Evolutionary conservation across 2,888 invertebrate genomes (phyloP), one percentile per base, ranked within the genome.

Genomic region (Clunio marinus): DNA sequence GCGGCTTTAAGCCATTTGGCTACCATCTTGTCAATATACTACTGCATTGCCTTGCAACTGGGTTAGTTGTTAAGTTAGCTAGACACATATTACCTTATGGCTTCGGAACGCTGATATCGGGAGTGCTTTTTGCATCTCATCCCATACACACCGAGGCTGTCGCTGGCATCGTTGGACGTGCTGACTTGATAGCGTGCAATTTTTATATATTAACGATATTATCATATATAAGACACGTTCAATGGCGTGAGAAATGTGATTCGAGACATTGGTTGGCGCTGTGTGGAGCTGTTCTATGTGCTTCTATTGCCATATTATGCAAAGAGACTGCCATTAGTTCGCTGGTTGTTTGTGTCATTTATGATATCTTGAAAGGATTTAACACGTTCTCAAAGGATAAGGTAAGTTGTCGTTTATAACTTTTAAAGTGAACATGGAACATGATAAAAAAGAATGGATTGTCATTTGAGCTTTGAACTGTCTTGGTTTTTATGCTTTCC

Each of bases 141-240:
- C 97, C 97, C 13, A 88, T 98, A 73, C 97, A 97, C 81, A 93
- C 94, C 2, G 98, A 98, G 80, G 96, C 97, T 0, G 96, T 97
- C 32, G 93, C 96, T 0, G 95, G 95, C 24, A 86, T 96, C 62
- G 97, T 98, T 13, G 98, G 98, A 1, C 84, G 97, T 69, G 96
- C 97, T 1, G 98, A 98, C 78, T 82, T 97, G 51, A 88, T 93
- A 25, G 92, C 96, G 13, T 93, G 94, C 77, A 87, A 93, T 74
- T 89, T 95, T 78, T 95, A 93, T 78, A 85, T 96, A 70, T 81
- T 93, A 70, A 88, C 95, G 72, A 89, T 96, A 76, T 83, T 95
- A 73, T 84, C 88, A 63, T 97, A 96, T 80, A 85, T 87, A 74
- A 86, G 87, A 71, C 93, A 94, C 76, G 84, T 90, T 72, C 82